Conservation (phyloP, 1,140 invertebrate genomes). For the Helicoverpa zea region DNA sequence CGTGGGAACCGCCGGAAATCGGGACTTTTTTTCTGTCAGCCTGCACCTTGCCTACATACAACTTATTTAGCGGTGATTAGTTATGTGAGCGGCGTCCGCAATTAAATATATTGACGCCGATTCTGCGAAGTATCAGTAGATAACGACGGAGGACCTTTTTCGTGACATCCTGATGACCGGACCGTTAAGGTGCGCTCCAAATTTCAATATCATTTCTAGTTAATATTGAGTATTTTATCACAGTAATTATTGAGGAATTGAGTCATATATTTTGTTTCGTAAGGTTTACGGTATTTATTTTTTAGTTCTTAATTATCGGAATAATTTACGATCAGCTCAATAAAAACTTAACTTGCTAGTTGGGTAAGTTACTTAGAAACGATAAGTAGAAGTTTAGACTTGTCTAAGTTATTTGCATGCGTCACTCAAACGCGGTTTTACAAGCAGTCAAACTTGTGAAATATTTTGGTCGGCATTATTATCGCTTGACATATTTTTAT, state of each 20-base stretch:
- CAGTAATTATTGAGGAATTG: constrained; percentile 28
- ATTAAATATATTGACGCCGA: constrained; percentile 51
- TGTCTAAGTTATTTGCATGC: constrained; percentile 18
- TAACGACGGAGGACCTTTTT: constrained; percentile 38
- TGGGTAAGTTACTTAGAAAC: neutral
- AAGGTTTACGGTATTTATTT: neutral
- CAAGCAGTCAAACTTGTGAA: constrained; percentile 29
- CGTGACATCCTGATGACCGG: constrained; percentile 37
- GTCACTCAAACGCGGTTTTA: constrained; percentile 22
- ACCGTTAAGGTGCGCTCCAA: constrained; percentile 45
- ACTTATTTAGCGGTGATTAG: constrained; percentile 61
- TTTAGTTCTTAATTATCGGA: constrained; percentile 13
- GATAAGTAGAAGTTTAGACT: neutral
- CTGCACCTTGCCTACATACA: constrained; percentile 51
- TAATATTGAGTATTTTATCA: constrained; percentile 42
- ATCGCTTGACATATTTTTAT: no score
- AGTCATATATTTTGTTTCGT: constrained; percentile 29
- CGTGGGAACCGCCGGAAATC: constrained; percentile 76
- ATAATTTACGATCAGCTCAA: constrained; percentile 5
- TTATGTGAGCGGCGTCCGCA: constrained; percentile 57
- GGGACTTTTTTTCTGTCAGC: constrained; percentile 66
- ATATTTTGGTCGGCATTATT: constrained; percentile 33
- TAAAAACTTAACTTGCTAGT: constrained; percentile 1
- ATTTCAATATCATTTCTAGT: constrained; percentile 44
- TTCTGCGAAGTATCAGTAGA: constrained; percentile 49